Evolutionary conservation across 2,888 invertebrate genomes (phyloP), one percentile per base, ranked within the genome.

Genomic region (Drosophila pegasa): DNA sequence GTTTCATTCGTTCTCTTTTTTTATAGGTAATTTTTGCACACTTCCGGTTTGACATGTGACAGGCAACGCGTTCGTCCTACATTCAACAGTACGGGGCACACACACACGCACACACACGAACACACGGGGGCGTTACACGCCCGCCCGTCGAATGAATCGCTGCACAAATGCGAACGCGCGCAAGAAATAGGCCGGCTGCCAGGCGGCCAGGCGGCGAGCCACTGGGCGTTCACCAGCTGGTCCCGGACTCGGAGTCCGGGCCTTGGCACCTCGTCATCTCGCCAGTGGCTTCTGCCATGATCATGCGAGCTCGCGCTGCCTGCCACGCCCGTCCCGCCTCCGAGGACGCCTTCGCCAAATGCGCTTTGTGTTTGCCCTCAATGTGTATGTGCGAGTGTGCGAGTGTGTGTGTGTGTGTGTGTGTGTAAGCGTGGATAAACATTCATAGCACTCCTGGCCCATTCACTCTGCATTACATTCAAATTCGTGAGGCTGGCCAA

Each of bases 41-140:
- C 83, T 81, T 89, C 89, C 88, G 80, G 83, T 75, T 85, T 90
- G 87, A 85, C 90, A 90, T 89, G 88, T 90, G 90, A 89, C 88
- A 84, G 75, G 79, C 80, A 83, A 79, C 84, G 80, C 65, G 72
- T 72, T 74, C 63, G 55, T 48, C 33, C 50, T 47, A 50, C 18
- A 31, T 35, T 31, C 45, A 52, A 18, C 38, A 41, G 43, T 29
- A 55, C 37, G 9, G 29, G 41, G 22, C 43, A 29, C 35, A 57
- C 63, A 48, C 25, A 27, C 52, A 50, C 8, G 37, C 20, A 51
- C 29, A 60, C 9, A 14, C 29, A 40, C 52, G 38, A 16, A 48
- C 31, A 60, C 14, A 45, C 29, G 85, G 72, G 79, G 82, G 82
- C 75, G 80, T 75, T 70, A 66, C 74, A 67, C 62, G 71, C 75